Base-by-base conservation (phyloP, 2,797 vertebrate genomes). In the Pogonophryne albipinna region DNA sequence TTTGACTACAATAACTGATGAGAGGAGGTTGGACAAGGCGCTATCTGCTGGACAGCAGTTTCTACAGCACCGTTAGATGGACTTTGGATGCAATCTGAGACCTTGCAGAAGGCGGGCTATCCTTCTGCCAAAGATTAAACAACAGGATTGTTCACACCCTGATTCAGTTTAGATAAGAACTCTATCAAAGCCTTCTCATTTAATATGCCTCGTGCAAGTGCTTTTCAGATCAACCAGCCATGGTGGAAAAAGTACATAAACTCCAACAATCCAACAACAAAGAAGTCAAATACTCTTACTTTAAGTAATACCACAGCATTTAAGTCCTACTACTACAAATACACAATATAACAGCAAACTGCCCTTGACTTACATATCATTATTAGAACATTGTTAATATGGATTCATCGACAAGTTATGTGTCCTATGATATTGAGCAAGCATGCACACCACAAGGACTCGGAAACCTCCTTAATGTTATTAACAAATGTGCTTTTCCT, bases 1-100 rank as follows among this genome's bases (percentile, higher is more conserved):
- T 51, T 2, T 46, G 6, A 50, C 55, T 20, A 16, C 2, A n/a
- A 0, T 13, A 16, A 70, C 19, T 46, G 5, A 14, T 53, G 12
- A 20, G 10, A 27, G 2, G 34, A 49, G 11, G 20, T 38, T 42
- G 19, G 14, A 1, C 0, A 10, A 55, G 42, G 14, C 88, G 69
- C 89, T 88, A 85, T 59, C 89, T 88, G 65, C 80, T 84, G 87
- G 76, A 45, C 57, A 74, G 8, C 6, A n/a, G 19, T 8, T 15
- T 63, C 10, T 49, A 51, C 10, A 42, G 14, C 5, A 46, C 0
- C 55, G 14, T 53, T 4, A 19, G 20, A 66, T 19, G 38, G 20
- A 57, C 42, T 68, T 68, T 17, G 13, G 15, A 47, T 55, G n/a
- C 64, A 77, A 72, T 77, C 2, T 10, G 10, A 15, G 12, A 76